Evolutionary conservation across 2,888 invertebrate species (phyloP), one percentile per base, ranked within the genome.

Genomic region (Lissocephala sabroskyi): DNA sequence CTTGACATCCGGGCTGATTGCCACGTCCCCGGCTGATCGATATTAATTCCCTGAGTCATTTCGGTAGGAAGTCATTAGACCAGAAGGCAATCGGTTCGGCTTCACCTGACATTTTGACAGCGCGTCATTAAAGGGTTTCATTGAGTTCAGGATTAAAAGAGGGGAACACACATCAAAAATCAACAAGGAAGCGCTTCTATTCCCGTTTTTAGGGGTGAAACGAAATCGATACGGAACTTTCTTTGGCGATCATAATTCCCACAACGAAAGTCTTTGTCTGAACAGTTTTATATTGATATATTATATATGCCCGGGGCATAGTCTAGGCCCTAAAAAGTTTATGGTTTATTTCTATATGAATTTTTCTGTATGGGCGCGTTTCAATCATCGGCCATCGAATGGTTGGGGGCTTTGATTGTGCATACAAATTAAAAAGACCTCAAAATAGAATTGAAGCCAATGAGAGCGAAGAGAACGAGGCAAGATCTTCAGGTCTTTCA

Each of bases 391-490:
- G 18, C n/a, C 37, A 40, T 48, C 45, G 47, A n/a, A n/a, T n/a
- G n/a, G n/a, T n/a, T n/a, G n/a, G n/a, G n/a, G 54, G 54, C 37
- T 41, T 45, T 48, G 59, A 60, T 65, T 55, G 55, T 13, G 51
- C 53, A 65, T 65, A 65, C 66, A 79, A 80, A 80, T 79, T 80
- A 62, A 79, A 78, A 79, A 78, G 76, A 67, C 80, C 79, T 80
- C 64, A 60, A 79, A 71, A 79, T 57, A 60, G 57, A 64, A 71
- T 71, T 71, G 56, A 68, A 63, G 57, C 57, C 61, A 79, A 71
- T 71, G 55, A 68, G 40, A 35, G 62, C n/a, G n/a, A n/a, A 54
- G 46, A 16, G 48, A 41, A 29, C 49, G 14, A 16, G 13, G 33
- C 5, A 42, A 10, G 30, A 42, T 11, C 11, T 3, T 23, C 23